Percentiles rank a stretch among this genome's conserved stretches.
These are phyloP conservation scores for Macaria liturata DNA, from an alignment of 2,888 invertebrate genomes.

Conservation along the genomic window DNA sequence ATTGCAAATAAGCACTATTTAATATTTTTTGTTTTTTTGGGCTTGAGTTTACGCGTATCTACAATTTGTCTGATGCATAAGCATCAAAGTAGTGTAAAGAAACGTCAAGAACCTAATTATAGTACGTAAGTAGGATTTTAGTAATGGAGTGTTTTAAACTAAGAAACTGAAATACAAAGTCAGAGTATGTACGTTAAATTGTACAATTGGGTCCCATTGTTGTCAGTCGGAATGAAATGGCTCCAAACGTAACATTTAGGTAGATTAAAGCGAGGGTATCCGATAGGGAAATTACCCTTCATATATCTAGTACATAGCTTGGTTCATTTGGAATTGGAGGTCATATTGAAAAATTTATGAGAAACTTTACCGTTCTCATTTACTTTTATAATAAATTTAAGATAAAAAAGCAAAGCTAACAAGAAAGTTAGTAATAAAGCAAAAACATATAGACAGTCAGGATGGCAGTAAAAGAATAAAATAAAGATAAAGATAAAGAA, in stretches of 20 bases:
- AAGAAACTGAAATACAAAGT: conserved; percentile 1
- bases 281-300: conserved; percentile 16
- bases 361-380: neutral
- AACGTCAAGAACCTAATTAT: too few relatives aligned
- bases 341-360: conserved; percentile 3
- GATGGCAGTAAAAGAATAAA: too few relatives aligned
- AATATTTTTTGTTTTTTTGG: too few relatives aligned
- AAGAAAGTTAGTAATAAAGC: too few relatives aligned
- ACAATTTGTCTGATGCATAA: too few relatives aligned
- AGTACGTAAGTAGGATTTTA: too few relatives aligned
- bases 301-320: conserved; percentile 7
- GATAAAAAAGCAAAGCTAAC: too few relatives aligned
- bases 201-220: conserved; percentile 16
- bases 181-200: conserved; percentile 5
- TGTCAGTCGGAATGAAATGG: conserved; percentile 8
- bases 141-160: neutral
- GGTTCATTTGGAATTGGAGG: neutral
- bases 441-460: too few relatives aligned
- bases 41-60: too few relatives aligned
- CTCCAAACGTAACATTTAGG: conserved; percentile 15
- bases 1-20: too few relatives aligned
- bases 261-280: conserved; percentile 13
- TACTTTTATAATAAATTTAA: neutral
- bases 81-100: too few relatives aligned
- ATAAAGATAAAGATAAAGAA: too few relatives aligned